A percentile compares a stretch with the other conserved stretches of the same genome.
phyloP scores from a whole-genome alignment of 2,888 invertebrate genomes.

The Himalopsyche anomala region DNA sequence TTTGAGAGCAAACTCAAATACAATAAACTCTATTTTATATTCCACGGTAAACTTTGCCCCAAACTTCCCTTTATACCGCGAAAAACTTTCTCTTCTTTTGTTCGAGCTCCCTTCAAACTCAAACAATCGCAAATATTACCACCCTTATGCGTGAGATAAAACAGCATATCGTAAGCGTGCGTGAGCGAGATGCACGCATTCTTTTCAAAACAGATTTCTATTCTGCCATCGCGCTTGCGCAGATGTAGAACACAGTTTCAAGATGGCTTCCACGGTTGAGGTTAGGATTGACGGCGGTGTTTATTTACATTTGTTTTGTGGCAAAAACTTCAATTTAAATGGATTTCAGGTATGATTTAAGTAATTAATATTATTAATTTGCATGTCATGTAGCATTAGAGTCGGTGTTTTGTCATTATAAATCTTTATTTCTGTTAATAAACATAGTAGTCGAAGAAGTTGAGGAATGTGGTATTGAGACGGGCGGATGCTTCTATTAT shows the following conservation, averaged over 20 bases:
- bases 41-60: slow-evolving; percentile 19
- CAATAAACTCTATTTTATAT: slow-evolving; percentile 46
- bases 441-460: neutral
- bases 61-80: slow-evolving; percentile 59
- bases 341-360: neutral
- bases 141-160: slow-evolving; percentile 47
- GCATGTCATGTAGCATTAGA: neutral
- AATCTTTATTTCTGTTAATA: neutral
- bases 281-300: slow-evolving; percentile 52
- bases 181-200: slow-evolving; percentile 47
- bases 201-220: slow-evolving; percentile 56
- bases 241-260: slow-evolving; percentile 54
- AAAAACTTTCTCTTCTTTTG: slow-evolving; percentile 65
- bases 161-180: neutral
- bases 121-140: slow-evolving; percentile 29
- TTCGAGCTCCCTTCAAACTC: slow-evolving; percentile 51
- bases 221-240: slow-evolving; percentile 61
- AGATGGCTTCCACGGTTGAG: slow-evolving; percentile 63
- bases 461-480: neutral
- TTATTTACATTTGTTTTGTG: slow-evolving; percentile 37
- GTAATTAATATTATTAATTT: neutral
- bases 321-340: neutral
- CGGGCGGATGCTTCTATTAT: neutral
- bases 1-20: neutral
- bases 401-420: neutral